Conservation (phyloP, 2,888 invertebrate species). For the Taphrorychus bicolor region DNA sequence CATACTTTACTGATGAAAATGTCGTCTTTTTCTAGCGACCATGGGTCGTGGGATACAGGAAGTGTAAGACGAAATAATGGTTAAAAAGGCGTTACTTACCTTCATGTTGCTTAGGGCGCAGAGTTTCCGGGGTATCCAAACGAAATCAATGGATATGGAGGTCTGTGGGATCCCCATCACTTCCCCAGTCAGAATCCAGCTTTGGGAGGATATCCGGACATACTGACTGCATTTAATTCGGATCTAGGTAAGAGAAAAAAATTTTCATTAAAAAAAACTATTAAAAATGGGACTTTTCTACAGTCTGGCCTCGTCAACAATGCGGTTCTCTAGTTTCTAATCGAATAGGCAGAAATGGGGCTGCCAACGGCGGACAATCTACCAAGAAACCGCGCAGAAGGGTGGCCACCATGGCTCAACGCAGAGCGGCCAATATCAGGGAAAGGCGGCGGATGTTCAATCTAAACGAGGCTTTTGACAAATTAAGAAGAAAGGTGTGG, state of each 20-base stretch:
- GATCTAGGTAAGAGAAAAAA: conserved; percentile 63
- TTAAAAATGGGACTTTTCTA: background rate
- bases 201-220: conserved; percentile 71
- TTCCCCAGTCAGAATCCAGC: conserved; percentile 67
- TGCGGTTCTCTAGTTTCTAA: conserved; percentile 62
- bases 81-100: background rate
- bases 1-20: conserved; percentile 56
- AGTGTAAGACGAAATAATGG: conserved; percentile 50
- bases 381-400: conserved; percentile 84
- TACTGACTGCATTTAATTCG: conserved; percentile 71
- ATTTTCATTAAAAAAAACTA: background rate
- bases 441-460: conserved; percentile 95
- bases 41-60: conserved; percentile 57
- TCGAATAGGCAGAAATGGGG: conserved; percentile 51
- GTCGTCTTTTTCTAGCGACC: conserved; percentile 57
- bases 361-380: conserved; percentile 55
- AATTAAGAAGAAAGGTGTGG: conserved; percentile 87
- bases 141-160: conserved; percentile 63
- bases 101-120: conserved; percentile 47
- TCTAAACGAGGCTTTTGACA: conserved; percentile 94
- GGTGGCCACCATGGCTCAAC: conserved; percentile 88
- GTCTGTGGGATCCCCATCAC: conserved; percentile 67
- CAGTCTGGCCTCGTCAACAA: conserved; percentile 66
- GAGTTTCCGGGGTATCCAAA: conserved; percentile 54
- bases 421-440: conserved; percentile 91